Conservation (phyloP, 1,140 invertebrate genomes). For the Neodiprion virginianus region DNA sequence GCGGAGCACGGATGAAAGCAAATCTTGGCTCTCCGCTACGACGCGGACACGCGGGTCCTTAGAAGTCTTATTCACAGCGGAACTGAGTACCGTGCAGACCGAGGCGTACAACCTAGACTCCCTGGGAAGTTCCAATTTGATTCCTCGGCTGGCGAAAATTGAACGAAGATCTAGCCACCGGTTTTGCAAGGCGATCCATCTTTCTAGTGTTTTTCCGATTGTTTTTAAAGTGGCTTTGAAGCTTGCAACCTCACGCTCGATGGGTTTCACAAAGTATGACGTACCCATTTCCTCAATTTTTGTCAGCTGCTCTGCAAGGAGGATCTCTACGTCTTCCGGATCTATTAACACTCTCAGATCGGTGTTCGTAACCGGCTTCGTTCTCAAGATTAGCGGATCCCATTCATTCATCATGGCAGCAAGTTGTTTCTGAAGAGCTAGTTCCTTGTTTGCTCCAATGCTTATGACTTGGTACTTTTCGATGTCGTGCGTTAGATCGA, state of each 20-base stretch:
- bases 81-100: neutral
- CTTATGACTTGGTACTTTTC: slow-evolving; percentile 71
- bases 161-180: slow-evolving; percentile 68
- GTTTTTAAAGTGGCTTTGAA: slow-evolving; percentile 66
- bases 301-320: slow-evolving; percentile 72
- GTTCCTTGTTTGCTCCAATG: slow-evolving; percentile 73
- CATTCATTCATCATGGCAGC: slow-evolving; percentile 71
- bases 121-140: slow-evolving; percentile 69
- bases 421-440: slow-evolving; percentile 66
- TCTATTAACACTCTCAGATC: slow-evolving; percentile 61
- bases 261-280: slow-evolving; percentile 73
- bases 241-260: slow-evolving; percentile 63
- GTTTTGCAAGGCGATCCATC: slow-evolving; percentile 67
- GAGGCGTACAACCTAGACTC: slow-evolving; percentile 61
- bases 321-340: slow-evolving; percentile 68
- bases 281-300: slow-evolving; percentile 73
- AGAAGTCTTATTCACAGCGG: neutral
- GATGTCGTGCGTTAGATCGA: slow-evolving; percentile 68
- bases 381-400: slow-evolving; percentile 64
- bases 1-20: slow-evolving; percentile 64
- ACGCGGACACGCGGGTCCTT: slow-evolving; percentile 37
- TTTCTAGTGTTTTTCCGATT: slow-evolving; percentile 66
- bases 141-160: slow-evolving; percentile 71
- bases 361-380: slow-evolving; percentile 57
- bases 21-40: slow-evolving; percentile 57